These are phyloP conservation scores for Isichthys henryi DNA, from an alignment of 2,113 vertebrate species.

Conservation along the genomic window DNA sequence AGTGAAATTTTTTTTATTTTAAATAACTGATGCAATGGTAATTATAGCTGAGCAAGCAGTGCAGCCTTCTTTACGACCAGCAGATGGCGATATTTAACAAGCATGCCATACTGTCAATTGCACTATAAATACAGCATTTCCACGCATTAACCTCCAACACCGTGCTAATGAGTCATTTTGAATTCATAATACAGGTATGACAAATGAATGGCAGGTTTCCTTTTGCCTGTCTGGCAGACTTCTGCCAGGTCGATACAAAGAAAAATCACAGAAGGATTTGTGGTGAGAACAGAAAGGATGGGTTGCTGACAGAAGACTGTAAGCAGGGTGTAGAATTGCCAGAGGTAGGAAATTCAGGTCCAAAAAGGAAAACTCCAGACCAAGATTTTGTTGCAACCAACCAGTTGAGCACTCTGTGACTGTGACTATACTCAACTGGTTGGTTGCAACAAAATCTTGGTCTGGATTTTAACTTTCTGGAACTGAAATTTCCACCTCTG, in stretches of 20 bases:
- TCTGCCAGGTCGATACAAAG: not conserved
- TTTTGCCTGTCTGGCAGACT: not conserved
- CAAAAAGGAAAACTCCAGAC: not conserved
- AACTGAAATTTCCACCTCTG: not conserved
- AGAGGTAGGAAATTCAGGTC: not conserved
- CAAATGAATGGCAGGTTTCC: not conserved
- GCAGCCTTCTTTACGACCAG: constrained; percentile 34
- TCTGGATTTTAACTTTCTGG: not conserved
- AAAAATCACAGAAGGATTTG: not conserved
- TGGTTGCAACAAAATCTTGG: not conserved
- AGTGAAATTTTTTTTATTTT: not conserved
- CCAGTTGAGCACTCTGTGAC: not conserved
- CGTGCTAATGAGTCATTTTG: not conserved
- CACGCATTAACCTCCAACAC: not conserved
- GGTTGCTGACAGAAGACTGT: not conserved
- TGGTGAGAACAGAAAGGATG: not conserved
- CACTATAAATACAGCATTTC: not conserved
- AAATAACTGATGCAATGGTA: not conserved
- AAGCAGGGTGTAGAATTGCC: not conserved
- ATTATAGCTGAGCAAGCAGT: not conserved
- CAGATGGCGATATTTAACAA: constrained; percentile 50
- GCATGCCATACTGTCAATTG: not conserved
- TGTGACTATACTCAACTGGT: not conserved
- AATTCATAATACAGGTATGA: not conserved
- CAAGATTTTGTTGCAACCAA: not conserved